Conservation (phyloP, 2,888 invertebrate species). For the Pardosa pseudoannulata region DNA sequence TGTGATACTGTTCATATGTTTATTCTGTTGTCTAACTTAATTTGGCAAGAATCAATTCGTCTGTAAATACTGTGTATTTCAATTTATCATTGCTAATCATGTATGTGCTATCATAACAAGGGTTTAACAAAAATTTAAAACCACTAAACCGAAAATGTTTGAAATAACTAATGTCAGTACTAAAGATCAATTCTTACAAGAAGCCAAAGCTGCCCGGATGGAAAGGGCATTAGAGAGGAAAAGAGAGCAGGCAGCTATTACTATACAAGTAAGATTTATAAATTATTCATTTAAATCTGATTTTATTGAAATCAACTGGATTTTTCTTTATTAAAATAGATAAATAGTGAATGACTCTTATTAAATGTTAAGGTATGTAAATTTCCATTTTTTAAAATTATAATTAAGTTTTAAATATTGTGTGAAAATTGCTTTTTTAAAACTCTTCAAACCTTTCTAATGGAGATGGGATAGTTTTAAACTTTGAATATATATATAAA, state of each 20-base stretch:
- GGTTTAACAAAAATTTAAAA: too few relatives aligned
- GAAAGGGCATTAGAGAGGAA: conserved; percentile 91
- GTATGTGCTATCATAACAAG: too few relatives aligned
- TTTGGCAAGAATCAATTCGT: too few relatives aligned
- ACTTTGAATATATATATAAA: too few relatives aligned
- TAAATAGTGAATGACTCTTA: too few relatives aligned
- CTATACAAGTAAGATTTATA: conserved; percentile 83
- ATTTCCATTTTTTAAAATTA: not conserved
- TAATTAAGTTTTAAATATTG: not conserved
- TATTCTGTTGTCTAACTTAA: too few relatives aligned
- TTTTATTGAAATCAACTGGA: not conserved
- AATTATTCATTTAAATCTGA: not conserved
- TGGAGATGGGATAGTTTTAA: too few relatives aligned
- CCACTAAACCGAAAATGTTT: conserved; percentile 48
- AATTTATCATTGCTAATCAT: too few relatives aligned
- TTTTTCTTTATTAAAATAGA: too few relatives aligned
- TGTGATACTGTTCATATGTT: too few relatives aligned
- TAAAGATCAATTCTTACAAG: conserved; percentile 89
- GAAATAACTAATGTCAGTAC: conserved; percentile 58
- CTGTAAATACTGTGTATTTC: too few relatives aligned
- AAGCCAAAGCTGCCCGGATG: conserved; percentile 92
- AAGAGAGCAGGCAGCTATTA: conserved; percentile 85
- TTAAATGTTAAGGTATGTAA: not conserved
- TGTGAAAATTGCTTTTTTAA: not conserved
- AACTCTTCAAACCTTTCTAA: too few relatives aligned